Percentiles rank a stretch among this genome's conserved stretches.
phyloP scores from a whole-genome alignment of 2,113 vertebrate genomes.

The Pungitius pungitius region DNA sequence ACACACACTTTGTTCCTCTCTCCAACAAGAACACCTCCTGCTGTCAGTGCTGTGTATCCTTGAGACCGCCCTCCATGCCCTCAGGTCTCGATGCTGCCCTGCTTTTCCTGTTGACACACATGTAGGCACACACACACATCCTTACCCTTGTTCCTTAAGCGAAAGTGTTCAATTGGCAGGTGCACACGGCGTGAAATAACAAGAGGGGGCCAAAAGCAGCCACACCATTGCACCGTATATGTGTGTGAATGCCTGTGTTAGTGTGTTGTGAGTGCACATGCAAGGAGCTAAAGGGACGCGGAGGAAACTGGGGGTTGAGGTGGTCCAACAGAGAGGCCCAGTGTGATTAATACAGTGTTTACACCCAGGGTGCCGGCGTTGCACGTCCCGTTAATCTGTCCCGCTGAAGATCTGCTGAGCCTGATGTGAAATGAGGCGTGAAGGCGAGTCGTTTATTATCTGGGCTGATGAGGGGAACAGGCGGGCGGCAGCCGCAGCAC shows the following conservation, averaged over 20 bases:
- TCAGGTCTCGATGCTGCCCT: conserved; percentile 60
- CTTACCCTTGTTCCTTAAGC: conserved; percentile 37
- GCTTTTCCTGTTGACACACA: conserved; percentile 52
- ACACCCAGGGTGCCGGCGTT: conserved; percentile 42
- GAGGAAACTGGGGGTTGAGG: conserved; percentile 2
- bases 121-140: conserved; percentile 15
- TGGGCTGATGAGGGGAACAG: conserved; percentile 40
- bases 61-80: conserved; percentile 25
- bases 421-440: conserved; percentile 73
- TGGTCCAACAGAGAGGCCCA: conserved; percentile 19
- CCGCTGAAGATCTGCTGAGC: conserved; percentile 59
- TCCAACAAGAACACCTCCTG: conserved; percentile 42
- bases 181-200: conserved; percentile 71
- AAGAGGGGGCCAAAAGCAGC: conserved; percentile 42
- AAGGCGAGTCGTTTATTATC: conserved; percentile 54
- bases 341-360: conserved; percentile 68
- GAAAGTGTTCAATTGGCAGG: conserved; percentile 66
- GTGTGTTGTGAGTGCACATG: conserved; percentile 6
- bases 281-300: conserved; percentile 12
- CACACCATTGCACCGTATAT: conserved; percentile 10
- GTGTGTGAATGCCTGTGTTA: conserved; percentile 21
- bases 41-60: conserved; percentile 44
- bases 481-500: conserved; percentile 1
- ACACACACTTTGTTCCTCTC: conserved; percentile 23
- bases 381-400: conserved; percentile 59